Conservation (phyloP, 2,888 invertebrate genomes). For the Siphlonurus alternatus region DNA sequence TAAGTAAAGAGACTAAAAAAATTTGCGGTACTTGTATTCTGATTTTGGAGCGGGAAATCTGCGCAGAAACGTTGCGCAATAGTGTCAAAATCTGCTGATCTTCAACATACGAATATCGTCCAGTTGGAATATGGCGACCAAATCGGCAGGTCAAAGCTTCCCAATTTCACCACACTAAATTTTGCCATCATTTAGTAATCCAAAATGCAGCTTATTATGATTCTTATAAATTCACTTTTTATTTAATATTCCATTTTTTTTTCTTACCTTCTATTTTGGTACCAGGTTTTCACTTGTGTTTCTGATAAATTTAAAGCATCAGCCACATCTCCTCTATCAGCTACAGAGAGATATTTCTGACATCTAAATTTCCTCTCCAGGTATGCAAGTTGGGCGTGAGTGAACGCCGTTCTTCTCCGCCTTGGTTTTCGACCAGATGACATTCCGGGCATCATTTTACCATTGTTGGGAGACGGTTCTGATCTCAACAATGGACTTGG, state of each 20-base stretch:
- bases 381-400: conserved; percentile 83
- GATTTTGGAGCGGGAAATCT: no score
- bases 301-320: conserved; percentile 78
- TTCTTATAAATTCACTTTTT: no score
- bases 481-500: not conserved
- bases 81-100: no score
- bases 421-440: conserved; percentile 49
- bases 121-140: no score
- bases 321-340: conserved; percentile 83
- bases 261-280: conserved; percentile 65
- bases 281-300: conserved; percentile 94
- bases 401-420: conserved; percentile 77
- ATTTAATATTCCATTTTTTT: not conserved
- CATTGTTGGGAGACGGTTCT: not conserved
- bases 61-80: no score
- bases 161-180: no score
- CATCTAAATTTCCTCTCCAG: conserved; percentile 82
- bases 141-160: no score
- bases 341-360: conserved; percentile 86
- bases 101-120: no score
- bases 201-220: no score
- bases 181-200: no score
- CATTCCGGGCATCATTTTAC: conserved; percentile 5
- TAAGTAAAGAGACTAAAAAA: no score
- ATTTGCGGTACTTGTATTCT: no score